phyloP scores from a whole-genome alignment of 2,797 vertebrate species.

The Rhynchonycteris naso region DNA sequence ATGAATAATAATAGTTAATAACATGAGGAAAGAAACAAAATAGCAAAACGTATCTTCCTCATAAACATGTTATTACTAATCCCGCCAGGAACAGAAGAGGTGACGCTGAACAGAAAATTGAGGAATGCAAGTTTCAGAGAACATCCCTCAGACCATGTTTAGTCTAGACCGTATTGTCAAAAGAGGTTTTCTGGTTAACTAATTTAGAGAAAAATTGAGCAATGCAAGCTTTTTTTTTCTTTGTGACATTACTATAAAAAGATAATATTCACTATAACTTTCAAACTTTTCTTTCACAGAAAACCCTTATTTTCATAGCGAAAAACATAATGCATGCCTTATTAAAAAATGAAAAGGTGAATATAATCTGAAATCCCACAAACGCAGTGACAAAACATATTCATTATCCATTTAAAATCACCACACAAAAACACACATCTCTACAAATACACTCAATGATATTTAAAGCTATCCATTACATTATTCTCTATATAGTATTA shows the following conservation, averaged over 20 bases:
- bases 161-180: not conserved
- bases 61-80: not conserved
- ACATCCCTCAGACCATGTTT: not conserved
- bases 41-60: not conserved
- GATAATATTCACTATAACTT: not conserved
- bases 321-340: not conserved
- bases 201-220: not conserved
- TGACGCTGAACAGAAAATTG: rapidly evolving
- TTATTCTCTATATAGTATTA: not conserved
- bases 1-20: not conserved
- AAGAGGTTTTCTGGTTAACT: not conserved
- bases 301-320: not conserved
- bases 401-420: not conserved
- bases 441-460: not conserved
- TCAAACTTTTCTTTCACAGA: not conserved
- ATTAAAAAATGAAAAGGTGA: not conserved
- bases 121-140: not conserved
- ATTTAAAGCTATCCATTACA: not conserved
- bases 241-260: not conserved
- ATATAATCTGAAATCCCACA: not conserved
- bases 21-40: not conserved
- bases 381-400: not conserved
- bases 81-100: not conserved
- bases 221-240: not conserved
- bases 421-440: not conserved